phyloP scores from a whole-genome alignment of 2,888 invertebrate genomes.

The Buathra laborator region DNA sequence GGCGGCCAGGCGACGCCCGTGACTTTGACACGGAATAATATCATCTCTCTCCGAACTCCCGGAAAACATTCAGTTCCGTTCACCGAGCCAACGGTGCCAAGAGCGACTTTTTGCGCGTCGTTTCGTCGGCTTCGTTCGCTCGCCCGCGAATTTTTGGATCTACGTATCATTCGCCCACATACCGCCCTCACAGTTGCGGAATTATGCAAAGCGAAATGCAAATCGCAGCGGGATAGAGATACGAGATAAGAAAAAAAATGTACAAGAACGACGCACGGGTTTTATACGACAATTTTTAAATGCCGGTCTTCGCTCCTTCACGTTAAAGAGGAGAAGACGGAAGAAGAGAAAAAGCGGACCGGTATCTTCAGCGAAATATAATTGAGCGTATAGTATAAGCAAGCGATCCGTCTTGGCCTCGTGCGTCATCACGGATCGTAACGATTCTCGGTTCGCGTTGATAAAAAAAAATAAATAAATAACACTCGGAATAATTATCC shows the following conservation, averaged over 20 bases:
- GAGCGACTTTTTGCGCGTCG: background rate
- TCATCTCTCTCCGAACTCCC: background rate
- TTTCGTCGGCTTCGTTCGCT: background rate
- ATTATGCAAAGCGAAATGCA: constrained; percentile 54
- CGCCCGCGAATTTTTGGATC: background rate
- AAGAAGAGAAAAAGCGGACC: constrained; percentile 10
- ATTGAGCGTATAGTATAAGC: background rate
- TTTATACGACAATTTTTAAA: constrained; percentile 29
- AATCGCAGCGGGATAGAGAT: constrained; percentile 16
- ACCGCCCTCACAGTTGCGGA: constrained; percentile 4
- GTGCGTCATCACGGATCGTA: constrained; percentile 32
- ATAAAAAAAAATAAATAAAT: background rate
- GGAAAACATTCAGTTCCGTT: background rate
- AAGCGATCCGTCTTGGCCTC: background rate
- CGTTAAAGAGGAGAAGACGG: background rate
- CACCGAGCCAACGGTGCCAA: background rate
- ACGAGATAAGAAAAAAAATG: background rate
- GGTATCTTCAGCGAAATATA: constrained; percentile 7
- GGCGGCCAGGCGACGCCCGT: background rate
- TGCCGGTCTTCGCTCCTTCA: background rate
- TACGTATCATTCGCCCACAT: background rate
- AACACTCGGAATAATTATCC: constrained; percentile 3
- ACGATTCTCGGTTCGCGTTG: constrained; percentile 2
- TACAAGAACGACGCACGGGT: background rate
- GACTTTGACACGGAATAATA: background rate